Conservation (phyloP, 2,888 invertebrate genomes). For the Chrysolina oricalcia region DNA sequence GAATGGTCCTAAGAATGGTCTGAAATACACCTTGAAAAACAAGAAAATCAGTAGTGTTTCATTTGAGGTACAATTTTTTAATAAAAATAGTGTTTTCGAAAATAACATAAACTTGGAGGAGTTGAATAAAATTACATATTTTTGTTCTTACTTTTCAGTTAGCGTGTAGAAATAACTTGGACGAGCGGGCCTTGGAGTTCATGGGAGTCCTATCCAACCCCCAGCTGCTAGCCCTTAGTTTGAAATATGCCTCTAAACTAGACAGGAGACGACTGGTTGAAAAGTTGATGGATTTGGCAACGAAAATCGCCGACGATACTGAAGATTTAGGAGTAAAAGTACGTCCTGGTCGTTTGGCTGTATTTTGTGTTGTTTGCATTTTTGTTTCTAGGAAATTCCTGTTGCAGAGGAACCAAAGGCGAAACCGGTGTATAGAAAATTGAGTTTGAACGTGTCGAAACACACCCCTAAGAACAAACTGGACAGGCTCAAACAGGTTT, state of each 20-base stretch:
- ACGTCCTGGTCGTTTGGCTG: slow-evolving; percentile 9
- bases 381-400: slow-evolving; percentile 43
- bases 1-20: too few relatives aligned
- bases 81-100: too few relatives aligned
- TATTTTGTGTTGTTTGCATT: slow-evolving; percentile 17
- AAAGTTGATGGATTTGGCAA: slow-evolving; percentile 74
- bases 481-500: slow-evolving; percentile 40
- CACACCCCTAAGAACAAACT: slow-evolving; percentile 43
- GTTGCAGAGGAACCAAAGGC: slow-evolving; percentile 39
- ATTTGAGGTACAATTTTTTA: too few relatives aligned
- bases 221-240: slow-evolving; percentile 85
- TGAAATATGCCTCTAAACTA: slow-evolving; percentile 89
- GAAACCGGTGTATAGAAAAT: slow-evolving; percentile 49
- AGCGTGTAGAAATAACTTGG: slow-evolving; percentile 88
- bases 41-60: too few relatives aligned
- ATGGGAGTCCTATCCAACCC: slow-evolving; percentile 87
- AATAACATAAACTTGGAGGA: too few relatives aligned
- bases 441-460: slow-evolving; percentile 45
- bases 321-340: slow-evolving; percentile 51
- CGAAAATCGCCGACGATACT: slow-evolving; percentile 58
- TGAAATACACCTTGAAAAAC: too few relatives aligned
- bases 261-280: slow-evolving; percentile 86
- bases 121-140: too few relatives aligned
- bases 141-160: slow-evolving; percentile 73
- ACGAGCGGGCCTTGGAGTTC: slow-evolving; percentile 89